A percentile compares a stretch with the other conserved stretches of the same genome.
Evolutionary conservation across 2,888 invertebrate genomes (phyloP).

Genomic region (Drosophila barbarae): DNA sequence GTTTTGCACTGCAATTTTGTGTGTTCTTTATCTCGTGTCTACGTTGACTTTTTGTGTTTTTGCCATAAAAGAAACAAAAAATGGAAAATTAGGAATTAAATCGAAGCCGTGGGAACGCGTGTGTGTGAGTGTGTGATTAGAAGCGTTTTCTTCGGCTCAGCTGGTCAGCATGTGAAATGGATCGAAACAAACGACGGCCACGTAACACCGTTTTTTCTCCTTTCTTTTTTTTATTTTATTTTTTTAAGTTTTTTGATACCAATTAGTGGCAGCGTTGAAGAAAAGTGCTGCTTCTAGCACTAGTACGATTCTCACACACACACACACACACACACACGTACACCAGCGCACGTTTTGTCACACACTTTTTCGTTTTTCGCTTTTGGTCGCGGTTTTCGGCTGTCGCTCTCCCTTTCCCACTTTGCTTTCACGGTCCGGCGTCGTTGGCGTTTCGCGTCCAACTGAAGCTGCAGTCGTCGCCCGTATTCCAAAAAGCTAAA

Average conservation of each 20-base stretch:
- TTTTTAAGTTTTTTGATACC: slow-evolving; percentile 5
- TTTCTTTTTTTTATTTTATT: slow-evolving; percentile 1
- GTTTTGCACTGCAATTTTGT: slow-evolving; percentile 46
- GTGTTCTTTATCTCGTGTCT: background rate
- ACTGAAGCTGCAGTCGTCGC: slow-evolving; percentile 57
- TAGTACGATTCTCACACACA: slow-evolving; percentile 18
- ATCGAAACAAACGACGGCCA: slow-evolving; percentile 32
- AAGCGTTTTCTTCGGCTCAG: slow-evolving; percentile 27
- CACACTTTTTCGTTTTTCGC: slow-evolving; percentile 39
- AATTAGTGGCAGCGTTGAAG: slow-evolving; percentile 36
- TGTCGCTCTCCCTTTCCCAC: slow-evolving; percentile 20
- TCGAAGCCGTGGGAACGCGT: slow-evolving; percentile 17
- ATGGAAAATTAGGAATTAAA: background rate
- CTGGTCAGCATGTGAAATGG: slow-evolving; percentile 11
- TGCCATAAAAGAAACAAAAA: slow-evolving; percentile 1
- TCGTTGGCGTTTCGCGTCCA: slow-evolving; percentile 58
- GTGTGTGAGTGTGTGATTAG: slow-evolving; percentile 22
- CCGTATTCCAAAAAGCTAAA: slow-evolving; percentile 67
- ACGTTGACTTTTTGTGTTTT: slow-evolving; percentile 20
- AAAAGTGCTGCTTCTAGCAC: slow-evolving; percentile 20
- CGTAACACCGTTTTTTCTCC: slow-evolving; percentile 34
- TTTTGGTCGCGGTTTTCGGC: slow-evolving; percentile 3
- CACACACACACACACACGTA: slow-evolving; percentile 27
- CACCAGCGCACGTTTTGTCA: slow-evolving; percentile 39
- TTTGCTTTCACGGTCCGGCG: slow-evolving; percentile 36